Conservation (phyloP, 2,113 vertebrate genomes). For the Atlantisia rogersi region DNA sequence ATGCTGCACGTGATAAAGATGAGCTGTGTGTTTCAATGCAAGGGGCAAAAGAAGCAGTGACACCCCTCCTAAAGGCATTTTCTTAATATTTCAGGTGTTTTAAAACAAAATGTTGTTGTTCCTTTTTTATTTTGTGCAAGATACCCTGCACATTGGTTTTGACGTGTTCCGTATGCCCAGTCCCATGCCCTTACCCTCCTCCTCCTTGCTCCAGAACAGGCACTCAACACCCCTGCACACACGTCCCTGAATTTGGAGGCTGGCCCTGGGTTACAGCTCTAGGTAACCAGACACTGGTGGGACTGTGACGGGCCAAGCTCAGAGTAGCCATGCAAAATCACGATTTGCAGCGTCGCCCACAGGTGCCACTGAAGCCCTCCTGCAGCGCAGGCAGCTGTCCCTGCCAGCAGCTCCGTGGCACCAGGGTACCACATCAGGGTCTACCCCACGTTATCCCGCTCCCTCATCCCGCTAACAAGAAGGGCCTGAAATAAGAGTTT, state of each 20-base stretch:
- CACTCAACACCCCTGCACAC: fast-evolving
- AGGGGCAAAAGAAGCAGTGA: background rate
- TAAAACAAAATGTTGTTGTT: fast-evolving
- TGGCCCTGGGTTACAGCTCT: background rate
- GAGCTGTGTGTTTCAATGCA: background rate
- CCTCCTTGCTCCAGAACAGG: background rate
- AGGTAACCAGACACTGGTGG: background rate
- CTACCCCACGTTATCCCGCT: fast-evolving
- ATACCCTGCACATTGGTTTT: background rate
- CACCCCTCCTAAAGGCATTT: background rate
- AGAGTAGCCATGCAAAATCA: background rate
- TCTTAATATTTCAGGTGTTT: background rate
- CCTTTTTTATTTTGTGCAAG: background rate
- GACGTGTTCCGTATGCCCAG: fast-evolving
- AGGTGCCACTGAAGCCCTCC: background rate
- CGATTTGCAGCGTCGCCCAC: fast-evolving
- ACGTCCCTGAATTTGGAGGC: background rate
- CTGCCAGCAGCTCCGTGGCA: background rate
- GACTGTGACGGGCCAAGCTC: background rate
- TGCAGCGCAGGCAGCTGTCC: background rate
- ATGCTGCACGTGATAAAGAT: background rate
- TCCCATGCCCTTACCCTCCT: fast-evolving
- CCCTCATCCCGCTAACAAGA: background rate
- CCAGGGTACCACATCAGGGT: fast-evolving
- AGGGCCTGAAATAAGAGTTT: background rate